Evolutionary conservation across 1,140 invertebrate genomes (phyloP), one percentile per base, ranked within the genome.

Genomic region (Wiebesia pumilae): DNA sequence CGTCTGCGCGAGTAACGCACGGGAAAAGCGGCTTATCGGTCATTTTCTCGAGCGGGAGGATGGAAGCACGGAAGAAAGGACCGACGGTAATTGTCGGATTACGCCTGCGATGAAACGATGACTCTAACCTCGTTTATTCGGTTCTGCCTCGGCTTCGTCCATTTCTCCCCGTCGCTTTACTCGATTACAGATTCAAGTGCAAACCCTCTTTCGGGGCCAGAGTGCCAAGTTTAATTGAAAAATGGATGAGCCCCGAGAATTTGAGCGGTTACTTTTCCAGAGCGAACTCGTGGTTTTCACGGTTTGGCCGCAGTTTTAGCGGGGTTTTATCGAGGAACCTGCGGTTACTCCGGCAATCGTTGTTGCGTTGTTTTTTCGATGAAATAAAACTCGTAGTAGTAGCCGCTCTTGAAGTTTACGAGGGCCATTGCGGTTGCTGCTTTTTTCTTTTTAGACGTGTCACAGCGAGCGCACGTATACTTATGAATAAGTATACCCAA

Each of bases 191-290:
- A n/a, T 65, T 65, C 4, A 65, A 65, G 62, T 12, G 62, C 77
- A 54, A 16, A 51, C 47, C 9, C 12, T 54, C 47, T n/a, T n/a
- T 79, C 47, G 77, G 12, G 77, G 77, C 9, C 62, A n/a, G n/a
- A 79, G 24, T 43, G 54, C 12, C 33, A 81, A 54, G 62, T 81
- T 67, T 81, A 81, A 81, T 81, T 81, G 62, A 69, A 69, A 81
- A 81, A 81, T 30, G 58, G 58, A 69, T 69, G 38, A 67, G 38
- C 24, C 58, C 4, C 1, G n/a, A 65, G 62, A 65, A 65, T 65
- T n/a, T 4, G 24, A 65, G 12, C 27, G 6, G 62, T 27, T 65
- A n/a, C 62, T 65, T 65, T 65, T 65, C 62, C 62, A 65, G 51
- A 19, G 3, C 62, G n/a, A 30, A 30, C 62, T 65, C 62, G 27